A percentile compares a stretch with the other conserved stretches of the same genome.
Evolutionary conservation across 1,140 invertebrate species (phyloP).

Genomic region (Notospermus geniculatus): DNA sequence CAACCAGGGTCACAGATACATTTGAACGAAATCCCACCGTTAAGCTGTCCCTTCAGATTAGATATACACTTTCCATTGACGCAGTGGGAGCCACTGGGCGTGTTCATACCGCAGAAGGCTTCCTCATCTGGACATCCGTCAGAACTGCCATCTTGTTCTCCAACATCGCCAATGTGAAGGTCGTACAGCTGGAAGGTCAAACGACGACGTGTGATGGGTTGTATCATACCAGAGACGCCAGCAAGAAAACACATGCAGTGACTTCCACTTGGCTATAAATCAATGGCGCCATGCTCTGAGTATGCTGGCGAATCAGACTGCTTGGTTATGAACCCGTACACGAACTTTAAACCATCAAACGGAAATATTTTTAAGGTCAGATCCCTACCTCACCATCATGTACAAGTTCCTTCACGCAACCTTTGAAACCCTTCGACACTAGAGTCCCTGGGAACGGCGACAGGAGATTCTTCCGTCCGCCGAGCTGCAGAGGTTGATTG

Average conservation of each 20-base stretch:
- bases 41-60: not conserved
- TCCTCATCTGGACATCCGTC: constrained; percentile 89
- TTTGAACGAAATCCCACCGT: constrained; percentile 66
- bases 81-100: no score
- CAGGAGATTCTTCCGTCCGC: constrained; percentile 84
- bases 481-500: constrained; percentile 90
- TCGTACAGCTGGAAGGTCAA: constrained; percentile 73
- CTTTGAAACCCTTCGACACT: constrained; percentile 78
- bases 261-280: no score
- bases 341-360: not conserved
- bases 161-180: constrained; percentile 73
- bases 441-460: constrained; percentile 69
- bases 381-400: constrained; percentile 81
- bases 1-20: constrained; percentile 81
- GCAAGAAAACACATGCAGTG: no score
- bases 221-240: no score
- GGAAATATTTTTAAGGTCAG: not conserved
- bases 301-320: no score
- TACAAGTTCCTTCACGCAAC: constrained; percentile 91
- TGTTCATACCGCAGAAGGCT: constrained; percentile 77
- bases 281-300: no score
- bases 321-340: no score
- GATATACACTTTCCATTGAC: not conserved
- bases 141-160: constrained; percentile 74
- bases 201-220: constrained; percentile 11